These are phyloP conservation scores for Drosophila parabipectinata DNA, from an alignment of 1,140 invertebrate genomes.

Conservation along the genomic window DNA sequence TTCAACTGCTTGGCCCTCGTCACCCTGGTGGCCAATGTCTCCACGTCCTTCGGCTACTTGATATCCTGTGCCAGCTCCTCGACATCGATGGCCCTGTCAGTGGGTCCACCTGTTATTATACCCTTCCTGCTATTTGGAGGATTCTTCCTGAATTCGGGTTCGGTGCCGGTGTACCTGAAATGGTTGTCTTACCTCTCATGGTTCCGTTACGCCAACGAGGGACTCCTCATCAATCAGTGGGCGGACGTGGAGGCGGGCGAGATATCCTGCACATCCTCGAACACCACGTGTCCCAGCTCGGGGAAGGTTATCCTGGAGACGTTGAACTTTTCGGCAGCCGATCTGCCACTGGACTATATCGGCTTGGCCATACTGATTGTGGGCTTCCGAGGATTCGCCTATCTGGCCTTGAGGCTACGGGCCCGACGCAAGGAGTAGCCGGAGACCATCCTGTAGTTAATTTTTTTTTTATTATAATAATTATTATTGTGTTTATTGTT, in stretches of 20 bases:
- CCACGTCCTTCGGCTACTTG: constrained; percentile 97
- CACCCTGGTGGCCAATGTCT: constrained; percentile 94
- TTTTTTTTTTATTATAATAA: constrained; percentile 22
- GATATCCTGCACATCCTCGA: constrained; percentile 89
- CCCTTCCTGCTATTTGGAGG: constrained; percentile 97
- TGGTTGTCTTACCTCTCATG: constrained; percentile 97
- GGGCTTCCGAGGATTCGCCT: constrained; percentile 91
- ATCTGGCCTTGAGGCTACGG: constrained; percentile 88
- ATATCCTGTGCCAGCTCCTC: constrained; percentile 93
- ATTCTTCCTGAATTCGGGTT: constrained; percentile 96
- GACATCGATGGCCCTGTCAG: constrained; percentile 93
- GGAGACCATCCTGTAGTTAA: constrained; percentile 6
- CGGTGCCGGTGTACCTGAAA: constrained; percentile 93
- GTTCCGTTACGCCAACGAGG: constrained; percentile 97
- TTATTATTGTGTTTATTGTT: constrained; percentile 45
- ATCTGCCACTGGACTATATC: constrained; percentile 89
- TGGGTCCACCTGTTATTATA: constrained; percentile 95
- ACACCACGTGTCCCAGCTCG: constrained; percentile 89
- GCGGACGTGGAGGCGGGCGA: constrained; percentile 86
- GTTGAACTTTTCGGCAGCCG: constrained; percentile 91
- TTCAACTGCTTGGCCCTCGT: constrained; percentile 90
- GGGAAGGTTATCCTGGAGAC: constrained; percentile 92
- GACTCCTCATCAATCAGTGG: constrained; percentile 97
- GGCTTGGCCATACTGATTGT: constrained; percentile 89
- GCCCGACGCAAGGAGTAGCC: constrained; percentile 84